These are phyloP conservation scores for Syngnathus typhle DNA, from an alignment of 2,113 vertebrate genomes.

Conservation along the genomic window DNA sequence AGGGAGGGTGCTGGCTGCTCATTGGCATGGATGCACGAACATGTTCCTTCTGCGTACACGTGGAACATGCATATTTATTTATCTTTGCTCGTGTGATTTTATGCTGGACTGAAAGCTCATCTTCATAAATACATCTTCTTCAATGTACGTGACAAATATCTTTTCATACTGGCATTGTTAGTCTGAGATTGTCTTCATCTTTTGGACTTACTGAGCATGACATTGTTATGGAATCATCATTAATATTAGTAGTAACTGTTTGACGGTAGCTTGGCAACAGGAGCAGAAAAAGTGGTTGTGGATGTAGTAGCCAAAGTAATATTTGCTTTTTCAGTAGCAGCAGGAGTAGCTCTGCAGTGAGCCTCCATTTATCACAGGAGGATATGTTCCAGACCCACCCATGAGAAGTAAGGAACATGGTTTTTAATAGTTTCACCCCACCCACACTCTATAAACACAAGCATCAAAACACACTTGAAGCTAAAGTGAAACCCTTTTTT, in stretches of 20 bases:
- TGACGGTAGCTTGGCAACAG: neutral
- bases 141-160: neutral
- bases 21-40: slow-evolving; percentile 46
- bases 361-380: neutral
- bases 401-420: too few species aligned
- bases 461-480: too few species aligned
- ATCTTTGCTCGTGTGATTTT: slow-evolving; percentile 21
- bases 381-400: neutral
- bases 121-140: neutral
- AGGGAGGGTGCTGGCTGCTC: slow-evolving; percentile 38
- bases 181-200: neutral
- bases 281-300: neutral
- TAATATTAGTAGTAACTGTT: neutral
- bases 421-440: too few species aligned
- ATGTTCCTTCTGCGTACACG: slow-evolving; percentile 43
- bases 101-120: neutral
- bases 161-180: neutral
- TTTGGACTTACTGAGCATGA: neutral
- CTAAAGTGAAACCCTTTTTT: too few species aligned
- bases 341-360: neutral
- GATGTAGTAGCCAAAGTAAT: neutral
- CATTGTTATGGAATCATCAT: neutral
- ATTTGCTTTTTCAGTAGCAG: neutral
- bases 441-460: too few species aligned
- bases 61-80: slow-evolving; percentile 35